These are phyloP conservation scores for Lepidurus apus DNA, from an alignment of 1,140 invertebrate genomes.

Conservation along the genomic window DNA sequence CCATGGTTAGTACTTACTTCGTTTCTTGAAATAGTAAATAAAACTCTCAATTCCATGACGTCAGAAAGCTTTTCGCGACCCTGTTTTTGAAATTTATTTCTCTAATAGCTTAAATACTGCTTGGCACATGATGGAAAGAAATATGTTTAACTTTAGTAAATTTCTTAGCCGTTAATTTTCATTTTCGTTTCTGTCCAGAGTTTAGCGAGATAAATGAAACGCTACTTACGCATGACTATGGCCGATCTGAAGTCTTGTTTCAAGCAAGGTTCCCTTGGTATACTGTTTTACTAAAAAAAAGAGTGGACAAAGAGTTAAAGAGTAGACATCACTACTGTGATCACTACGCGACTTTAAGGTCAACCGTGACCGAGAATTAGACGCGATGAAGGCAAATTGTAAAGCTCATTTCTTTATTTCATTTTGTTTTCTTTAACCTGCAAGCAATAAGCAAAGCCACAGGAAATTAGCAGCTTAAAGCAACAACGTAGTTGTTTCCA, in stretches of 20 bases:
- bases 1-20: no score
- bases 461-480: no score
- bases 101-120: no score
- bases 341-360: neutral
- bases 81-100: no score
- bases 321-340: neutral
- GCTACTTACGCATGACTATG: constrained; percentile 37
- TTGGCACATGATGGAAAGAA: no score
- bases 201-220: no score
- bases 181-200: no score
- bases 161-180: neutral
- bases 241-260: constrained; percentile 42
- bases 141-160: neutral
- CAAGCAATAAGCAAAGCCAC: neutral
- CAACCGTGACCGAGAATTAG: neutral
- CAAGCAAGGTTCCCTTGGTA: constrained; percentile 40
- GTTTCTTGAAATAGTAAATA: no score
- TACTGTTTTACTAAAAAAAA: constrained; percentile 37
- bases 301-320: neutral
- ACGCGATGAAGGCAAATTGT: no score
- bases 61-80: no score
- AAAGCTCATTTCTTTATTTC: neutral
- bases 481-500: no score
- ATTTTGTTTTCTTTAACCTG: neutral
- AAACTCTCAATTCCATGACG: no score